Conservation (phyloP, 2,797 vertebrate species). For the Cyprinodon diabolis region DNA sequence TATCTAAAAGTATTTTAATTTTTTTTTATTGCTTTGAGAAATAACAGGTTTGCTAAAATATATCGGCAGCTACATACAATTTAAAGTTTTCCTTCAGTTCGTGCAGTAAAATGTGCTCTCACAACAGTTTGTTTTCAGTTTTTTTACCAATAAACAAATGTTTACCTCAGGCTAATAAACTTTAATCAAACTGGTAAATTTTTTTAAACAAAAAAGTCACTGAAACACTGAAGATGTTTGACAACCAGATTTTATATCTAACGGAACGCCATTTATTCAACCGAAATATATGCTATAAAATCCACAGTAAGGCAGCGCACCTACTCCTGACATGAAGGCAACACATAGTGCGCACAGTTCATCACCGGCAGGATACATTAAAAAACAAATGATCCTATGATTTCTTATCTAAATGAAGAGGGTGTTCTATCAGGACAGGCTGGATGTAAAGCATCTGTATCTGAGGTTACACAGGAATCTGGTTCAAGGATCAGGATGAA, state of each 20-base stretch:
- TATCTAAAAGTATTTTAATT: slow-evolving; percentile 4
- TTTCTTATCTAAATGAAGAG: not conserved
- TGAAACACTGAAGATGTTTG: not conserved
- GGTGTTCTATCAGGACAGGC: not conserved
- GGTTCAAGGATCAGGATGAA: not conserved
- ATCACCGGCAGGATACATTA: not conserved
- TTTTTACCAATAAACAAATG: not conserved
- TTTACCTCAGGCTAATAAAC: not conserved
- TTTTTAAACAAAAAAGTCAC: not conserved
- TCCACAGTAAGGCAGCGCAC: not conserved
- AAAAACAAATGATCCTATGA: not conserved
- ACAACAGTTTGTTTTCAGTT: not conserved
- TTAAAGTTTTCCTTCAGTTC: not conserved
- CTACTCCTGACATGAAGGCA: slow-evolving; percentile 1
- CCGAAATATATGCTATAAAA: not conserved
- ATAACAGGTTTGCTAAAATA: not conserved
- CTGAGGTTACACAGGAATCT: not conserved
- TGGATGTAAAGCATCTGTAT: not conserved
- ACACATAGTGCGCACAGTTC: not conserved
- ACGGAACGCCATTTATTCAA: not conserved
- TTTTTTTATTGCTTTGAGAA: not conserved
- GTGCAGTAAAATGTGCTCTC: not conserved
- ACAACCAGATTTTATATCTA: not conserved
- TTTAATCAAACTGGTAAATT: not conserved
- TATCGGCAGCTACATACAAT: not conserved